Percentiles rank a stretch among this genome's conserved stretches.
Evolutionary conservation across 2,797 vertebrate species (phyloP).

Genomic region (Sparidentex hasta): DNA sequence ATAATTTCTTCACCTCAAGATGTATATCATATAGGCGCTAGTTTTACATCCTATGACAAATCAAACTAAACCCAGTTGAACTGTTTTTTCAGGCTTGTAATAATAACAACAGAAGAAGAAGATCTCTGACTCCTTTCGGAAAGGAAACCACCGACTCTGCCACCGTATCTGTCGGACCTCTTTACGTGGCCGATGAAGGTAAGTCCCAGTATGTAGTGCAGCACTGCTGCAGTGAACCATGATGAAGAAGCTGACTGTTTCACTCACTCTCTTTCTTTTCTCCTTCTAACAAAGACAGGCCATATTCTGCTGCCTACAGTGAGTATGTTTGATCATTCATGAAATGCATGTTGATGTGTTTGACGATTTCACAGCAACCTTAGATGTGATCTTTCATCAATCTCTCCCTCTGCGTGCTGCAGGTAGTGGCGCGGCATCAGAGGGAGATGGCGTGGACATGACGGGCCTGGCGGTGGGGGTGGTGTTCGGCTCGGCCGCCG

Average conservation of each 20-base stretch:
- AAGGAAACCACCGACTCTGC: conserved; percentile 68
- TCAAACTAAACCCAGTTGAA: not conserved
- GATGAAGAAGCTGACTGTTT: not conserved
- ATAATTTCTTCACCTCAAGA: not conserved
- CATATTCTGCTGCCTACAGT: conserved; percentile 58
- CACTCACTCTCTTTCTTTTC: conserved; percentile 13
- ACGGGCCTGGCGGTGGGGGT: conserved; percentile 73
- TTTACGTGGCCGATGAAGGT: conserved; percentile 74
- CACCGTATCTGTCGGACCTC: conserved; percentile 80
- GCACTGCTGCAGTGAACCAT: not conserved
- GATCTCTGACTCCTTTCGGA: conserved; percentile 75
- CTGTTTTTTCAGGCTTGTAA: conserved; percentile 72
- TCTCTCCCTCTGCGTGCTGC: conserved; percentile 24
- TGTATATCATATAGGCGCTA: not conserved
- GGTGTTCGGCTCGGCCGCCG: conserved; percentile 75
- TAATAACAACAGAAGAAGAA: conserved; percentile 65
- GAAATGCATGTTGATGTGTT: not conserved
- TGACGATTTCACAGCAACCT: not conserved
- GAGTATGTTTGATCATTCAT: conserved; percentile 46
- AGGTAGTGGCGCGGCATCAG: conserved; percentile 48
- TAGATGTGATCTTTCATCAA: conserved; percentile 2
- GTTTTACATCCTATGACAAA: not conserved
- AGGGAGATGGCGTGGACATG: conserved; percentile 37
- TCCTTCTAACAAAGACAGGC: conserved; percentile 25
- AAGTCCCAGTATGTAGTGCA: not conserved